These are phyloP conservation scores for Leptoteleia sp. DNA, from an alignment of 1,140 invertebrate species.

Conservation along the genomic window DNA sequence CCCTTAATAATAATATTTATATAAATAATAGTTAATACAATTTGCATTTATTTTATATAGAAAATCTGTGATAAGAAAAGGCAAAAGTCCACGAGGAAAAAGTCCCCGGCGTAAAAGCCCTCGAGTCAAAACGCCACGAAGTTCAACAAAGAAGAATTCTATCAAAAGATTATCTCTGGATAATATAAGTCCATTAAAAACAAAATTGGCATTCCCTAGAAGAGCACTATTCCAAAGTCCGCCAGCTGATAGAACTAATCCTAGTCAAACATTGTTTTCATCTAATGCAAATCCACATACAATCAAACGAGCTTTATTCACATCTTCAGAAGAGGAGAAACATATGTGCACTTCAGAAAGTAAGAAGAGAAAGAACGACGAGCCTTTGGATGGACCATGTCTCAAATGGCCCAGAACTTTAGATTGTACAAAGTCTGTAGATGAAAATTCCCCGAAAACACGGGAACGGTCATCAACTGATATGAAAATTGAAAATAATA, in stretches of 20 bases:
- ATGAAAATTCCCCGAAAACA: constrained; percentile 61
- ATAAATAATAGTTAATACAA: neutral
- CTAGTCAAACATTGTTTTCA: constrained; percentile 68
- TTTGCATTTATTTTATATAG: constrained; percentile 49
- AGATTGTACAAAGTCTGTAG: constrained; percentile 76
- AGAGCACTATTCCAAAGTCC: constrained; percentile 85
- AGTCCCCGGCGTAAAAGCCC: constrained; percentile 75
- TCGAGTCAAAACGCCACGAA: constrained; percentile 73
- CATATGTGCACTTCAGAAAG: constrained; percentile 55
- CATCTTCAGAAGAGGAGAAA: constrained; percentile 78
- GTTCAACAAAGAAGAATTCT: constrained; percentile 75
- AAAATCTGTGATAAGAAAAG: constrained; percentile 70
- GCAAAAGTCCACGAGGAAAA: constrained; percentile 72
- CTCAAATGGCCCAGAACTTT: constrained; percentile 83
- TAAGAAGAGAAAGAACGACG: constrained; percentile 81
- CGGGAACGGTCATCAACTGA: constrained; percentile 62
- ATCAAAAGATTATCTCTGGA: constrained; percentile 70
- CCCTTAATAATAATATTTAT: too few species aligned
- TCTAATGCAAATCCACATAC: constrained; percentile 72
- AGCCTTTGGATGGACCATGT: constrained; percentile 79
- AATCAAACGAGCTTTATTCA: constrained; percentile 84
- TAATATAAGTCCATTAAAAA: constrained; percentile 71
- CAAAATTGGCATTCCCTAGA: constrained; percentile 81
- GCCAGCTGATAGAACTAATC: constrained; percentile 73
- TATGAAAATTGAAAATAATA: constrained; percentile 14